phyloP scores from a whole-genome alignment of 2,797 vertebrate species.

The Cynopterus sphinx region DNA sequence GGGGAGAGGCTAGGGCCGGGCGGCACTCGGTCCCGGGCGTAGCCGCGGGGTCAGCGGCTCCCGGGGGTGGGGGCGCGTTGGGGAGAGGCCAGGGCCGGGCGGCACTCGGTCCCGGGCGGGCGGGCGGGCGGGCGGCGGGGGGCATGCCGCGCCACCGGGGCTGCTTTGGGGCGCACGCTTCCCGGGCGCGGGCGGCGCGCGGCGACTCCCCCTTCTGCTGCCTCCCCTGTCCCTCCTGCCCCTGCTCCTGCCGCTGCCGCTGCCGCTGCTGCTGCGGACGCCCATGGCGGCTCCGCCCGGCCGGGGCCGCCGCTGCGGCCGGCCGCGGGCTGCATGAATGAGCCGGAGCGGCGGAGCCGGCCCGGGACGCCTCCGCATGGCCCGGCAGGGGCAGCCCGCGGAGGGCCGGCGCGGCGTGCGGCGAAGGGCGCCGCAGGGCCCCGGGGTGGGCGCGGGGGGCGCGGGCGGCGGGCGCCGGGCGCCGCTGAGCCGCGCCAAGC shows the following conservation, averaged over 20 bases:
- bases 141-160: slow-evolving; percentile 83
- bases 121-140: slow-evolving; percentile 69
- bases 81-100: too few relatives aligned
- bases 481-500: slow-evolving; percentile 90
- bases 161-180: slow-evolving; percentile 78
- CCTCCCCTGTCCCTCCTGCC: too few relatives aligned
- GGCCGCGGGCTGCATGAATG: slow-evolving; percentile 83
- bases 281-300: slow-evolving; percentile 82
- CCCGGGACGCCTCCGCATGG: slow-evolving; percentile 81
- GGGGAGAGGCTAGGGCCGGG: slow-evolving; percentile 51
- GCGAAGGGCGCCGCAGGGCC: slow-evolving; percentile 76
- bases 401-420: slow-evolving; percentile 66
- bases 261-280: slow-evolving; percentile 76
- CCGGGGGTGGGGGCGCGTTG: too few relatives aligned
- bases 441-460: too few relatives aligned
- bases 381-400: slow-evolving; percentile 79
- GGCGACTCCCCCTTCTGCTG: too few relatives aligned
- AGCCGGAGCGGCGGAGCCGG: slow-evolving; percentile 79
- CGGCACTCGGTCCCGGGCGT: slow-evolving; percentile 72
- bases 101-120: too few relatives aligned
- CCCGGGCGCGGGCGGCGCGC: slow-evolving; percentile 73
- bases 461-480: too few relatives aligned
- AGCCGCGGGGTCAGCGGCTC: too few relatives aligned
- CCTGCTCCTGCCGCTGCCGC: too few relatives aligned
- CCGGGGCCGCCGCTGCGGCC: slow-evolving; percentile 78